Evolutionary conservation across 1,140 invertebrate species (phyloP).

Genomic region (Zaprionus inermis): DNA sequence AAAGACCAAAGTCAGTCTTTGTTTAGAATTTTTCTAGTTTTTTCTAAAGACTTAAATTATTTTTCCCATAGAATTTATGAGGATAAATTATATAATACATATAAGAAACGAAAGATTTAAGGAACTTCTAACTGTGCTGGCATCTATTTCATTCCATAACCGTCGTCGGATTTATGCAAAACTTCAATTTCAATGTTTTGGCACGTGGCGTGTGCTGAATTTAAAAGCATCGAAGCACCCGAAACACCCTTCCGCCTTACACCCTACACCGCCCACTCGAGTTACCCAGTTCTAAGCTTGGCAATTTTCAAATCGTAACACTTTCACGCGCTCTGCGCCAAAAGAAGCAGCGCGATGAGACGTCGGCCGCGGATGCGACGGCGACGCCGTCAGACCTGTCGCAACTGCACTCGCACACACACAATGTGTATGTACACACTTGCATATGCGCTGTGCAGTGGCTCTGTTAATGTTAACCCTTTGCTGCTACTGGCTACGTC

Average conservation of each 20-base stretch:
- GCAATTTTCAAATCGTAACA: slow-evolving; percentile 76
- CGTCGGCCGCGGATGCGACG: slow-evolving; percentile 4
- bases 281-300: slow-evolving; percentile 79
- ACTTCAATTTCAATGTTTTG: slow-evolving; percentile 28
- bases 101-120: neutral
- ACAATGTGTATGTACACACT: slow-evolving; percentile 3
- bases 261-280: slow-evolving; percentile 40
- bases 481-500: slow-evolving; percentile 39
- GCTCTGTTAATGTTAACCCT: slow-evolving; percentile 50
- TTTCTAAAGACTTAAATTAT: neutral
- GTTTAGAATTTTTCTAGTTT: neutral
- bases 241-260: neutral
- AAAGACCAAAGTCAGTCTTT: too few species aligned
- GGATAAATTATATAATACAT: neutral
- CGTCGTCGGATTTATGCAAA: neutral
- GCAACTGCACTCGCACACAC: slow-evolving; percentile 42
- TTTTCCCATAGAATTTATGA: neutral
- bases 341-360: slow-evolving; percentile 52
- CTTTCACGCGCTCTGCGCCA: slow-evolving; percentile 64
- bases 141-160: neutral
- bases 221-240: slow-evolving; percentile 21
- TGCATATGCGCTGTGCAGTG: slow-evolving; percentile 24
- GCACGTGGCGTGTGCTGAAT: slow-evolving; percentile 42
- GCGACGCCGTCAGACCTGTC: slow-evolving; percentile 52
- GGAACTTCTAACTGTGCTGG: neutral